A percentile compares a stretch with the other conserved stretches of the same genome.
These are phyloP conservation scores for Acronicta leporina DNA, from an alignment of 2,888 invertebrate species.

Conservation along the genomic window DNA sequence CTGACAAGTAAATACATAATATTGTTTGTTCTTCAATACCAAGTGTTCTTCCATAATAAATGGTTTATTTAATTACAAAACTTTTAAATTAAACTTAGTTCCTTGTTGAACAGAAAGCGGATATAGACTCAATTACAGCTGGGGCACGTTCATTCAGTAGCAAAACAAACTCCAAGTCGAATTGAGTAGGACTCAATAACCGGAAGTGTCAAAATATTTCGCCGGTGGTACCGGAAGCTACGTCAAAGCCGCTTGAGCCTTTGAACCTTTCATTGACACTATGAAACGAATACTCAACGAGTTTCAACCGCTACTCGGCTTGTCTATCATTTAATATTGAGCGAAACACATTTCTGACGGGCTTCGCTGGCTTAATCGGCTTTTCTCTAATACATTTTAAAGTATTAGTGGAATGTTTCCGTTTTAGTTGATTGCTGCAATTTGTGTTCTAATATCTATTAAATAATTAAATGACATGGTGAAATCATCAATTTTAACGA, in stretches of 20 bases:
- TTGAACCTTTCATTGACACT: constrained; percentile 43
- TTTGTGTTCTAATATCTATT: too few species aligned
- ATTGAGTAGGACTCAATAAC: constrained; percentile 30
- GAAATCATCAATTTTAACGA: too few species aligned
- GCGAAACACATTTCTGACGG: constrained; percentile 17
- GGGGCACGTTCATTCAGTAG: constrained; percentile 28
- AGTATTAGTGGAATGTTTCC: constrained; percentile 7
- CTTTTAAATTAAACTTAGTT: constrained; percentile 36
- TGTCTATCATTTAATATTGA: constrained; percentile 30
- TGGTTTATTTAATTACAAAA: constrained; percentile 37
- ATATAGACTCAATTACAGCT: constrained; percentile 38
- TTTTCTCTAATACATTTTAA: constrained; percentile 5
- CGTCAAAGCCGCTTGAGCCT: constrained; percentile 43
- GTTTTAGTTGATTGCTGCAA: neutral
- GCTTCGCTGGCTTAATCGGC: constrained; percentile 14
- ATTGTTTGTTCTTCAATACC: constrained; percentile 5
- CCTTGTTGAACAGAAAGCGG: constrained; percentile 27
- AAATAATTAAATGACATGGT: too few species aligned
- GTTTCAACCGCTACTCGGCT: constrained; percentile 18
- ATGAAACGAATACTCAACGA: constrained; percentile 41
- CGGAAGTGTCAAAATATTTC: constrained; percentile 47
- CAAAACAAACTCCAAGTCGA: constrained; percentile 51
- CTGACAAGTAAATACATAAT: neutral
- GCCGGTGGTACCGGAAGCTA: constrained; percentile 29
- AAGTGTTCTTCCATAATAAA: constrained; percentile 6